Conservation (phyloP, 2,888 invertebrate species). For the Eurytoma californica region DNA sequence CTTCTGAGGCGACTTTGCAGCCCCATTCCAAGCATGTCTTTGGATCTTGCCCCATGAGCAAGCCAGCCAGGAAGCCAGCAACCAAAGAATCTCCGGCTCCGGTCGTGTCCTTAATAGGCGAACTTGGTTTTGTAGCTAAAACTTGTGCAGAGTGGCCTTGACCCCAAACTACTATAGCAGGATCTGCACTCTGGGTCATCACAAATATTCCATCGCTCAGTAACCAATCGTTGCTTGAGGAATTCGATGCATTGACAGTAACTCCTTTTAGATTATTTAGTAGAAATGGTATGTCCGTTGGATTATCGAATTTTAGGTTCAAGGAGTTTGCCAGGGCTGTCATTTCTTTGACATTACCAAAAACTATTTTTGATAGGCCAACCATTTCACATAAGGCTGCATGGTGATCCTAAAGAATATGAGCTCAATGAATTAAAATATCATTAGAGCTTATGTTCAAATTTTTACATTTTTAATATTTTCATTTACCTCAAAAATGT, state of each 20-base stretch:
- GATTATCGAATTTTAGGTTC: conserved; percentile 65
- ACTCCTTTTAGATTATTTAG: conserved; percentile 68
- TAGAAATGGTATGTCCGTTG: conserved; percentile 68
- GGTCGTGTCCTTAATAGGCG: conserved; percentile 70
- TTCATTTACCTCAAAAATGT: conserved; percentile 68
- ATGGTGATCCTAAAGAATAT: conserved; percentile 64
- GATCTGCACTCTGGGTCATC: conserved; percentile 68
- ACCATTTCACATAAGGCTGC: conserved; percentile 70
- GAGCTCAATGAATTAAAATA: conserved; percentile 3
- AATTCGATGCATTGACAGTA: conserved; percentile 65
- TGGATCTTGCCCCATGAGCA: conserved; percentile 67
- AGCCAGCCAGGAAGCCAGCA: conserved; percentile 73
- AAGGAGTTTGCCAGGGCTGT: conserved; percentile 67
- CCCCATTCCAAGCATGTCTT: conserved; percentile 70
- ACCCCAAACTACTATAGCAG: conserved; percentile 71
- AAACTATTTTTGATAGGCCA: conserved; percentile 69
- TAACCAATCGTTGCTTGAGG: conserved; percentile 65
- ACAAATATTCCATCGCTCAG: conserved; percentile 67
- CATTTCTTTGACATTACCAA: conserved; percentile 70
- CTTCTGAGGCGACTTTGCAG: conserved; percentile 66
- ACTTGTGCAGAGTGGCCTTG: conserved; percentile 66
- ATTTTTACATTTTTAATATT: conserved; percentile 25
- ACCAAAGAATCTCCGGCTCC: conserved; percentile 74
- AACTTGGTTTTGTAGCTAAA: conserved; percentile 63
- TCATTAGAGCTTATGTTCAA: neutral